Evolutionary conservation across 2,113 vertebrate genomes (phyloP), one percentile per base, ranked within the genome.

Genomic region (Sinocyclocheilus grahami): DNA sequence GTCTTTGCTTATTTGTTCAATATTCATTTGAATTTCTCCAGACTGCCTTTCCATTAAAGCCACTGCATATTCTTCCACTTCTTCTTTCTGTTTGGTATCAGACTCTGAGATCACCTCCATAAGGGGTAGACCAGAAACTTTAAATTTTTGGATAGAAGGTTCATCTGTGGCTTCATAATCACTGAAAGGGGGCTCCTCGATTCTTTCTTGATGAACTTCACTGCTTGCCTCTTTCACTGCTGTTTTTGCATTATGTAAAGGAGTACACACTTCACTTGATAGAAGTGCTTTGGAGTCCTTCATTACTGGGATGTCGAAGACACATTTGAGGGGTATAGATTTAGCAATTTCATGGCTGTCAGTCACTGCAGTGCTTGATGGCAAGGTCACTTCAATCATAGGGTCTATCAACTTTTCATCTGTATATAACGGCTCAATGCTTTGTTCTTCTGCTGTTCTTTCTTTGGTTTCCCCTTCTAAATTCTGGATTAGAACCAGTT

Each of bases 1-100:
- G 5, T 83, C 94, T 91, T 93, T 94, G 86, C 88, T 82, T 33
- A 84, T 86, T 24, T 81, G 83, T 48, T 89, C 39, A 42, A 53
- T 11, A 0, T 37, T 6, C 24, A 11, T 88, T 13, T 90, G 87
- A 63, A 83, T 79, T 39, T 78, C 63, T 81, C 42, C 69, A 69
- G 58, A 30, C 53, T 62, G 62, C 30, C 9, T 30, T 78, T 84
- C 48, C 16, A 3, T 72, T 4, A 22, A 78, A 39, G 82, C 42
- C 1, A 37, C 14, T 74, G 18, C 75, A 69, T 37, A 24, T 8
- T 67, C 82, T 51, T 84, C 84, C 2, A 83, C 89, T 8, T 90
- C 85, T 53, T 90, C 84, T n/a, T 92, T 92, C 62, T 92, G 90
- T 0, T 87, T 53, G 46, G 83, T 87, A 30, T 86, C 92, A 67